Conservation (phyloP, 2,113 vertebrate genomes). For the Chamaea fasciata region DNA sequence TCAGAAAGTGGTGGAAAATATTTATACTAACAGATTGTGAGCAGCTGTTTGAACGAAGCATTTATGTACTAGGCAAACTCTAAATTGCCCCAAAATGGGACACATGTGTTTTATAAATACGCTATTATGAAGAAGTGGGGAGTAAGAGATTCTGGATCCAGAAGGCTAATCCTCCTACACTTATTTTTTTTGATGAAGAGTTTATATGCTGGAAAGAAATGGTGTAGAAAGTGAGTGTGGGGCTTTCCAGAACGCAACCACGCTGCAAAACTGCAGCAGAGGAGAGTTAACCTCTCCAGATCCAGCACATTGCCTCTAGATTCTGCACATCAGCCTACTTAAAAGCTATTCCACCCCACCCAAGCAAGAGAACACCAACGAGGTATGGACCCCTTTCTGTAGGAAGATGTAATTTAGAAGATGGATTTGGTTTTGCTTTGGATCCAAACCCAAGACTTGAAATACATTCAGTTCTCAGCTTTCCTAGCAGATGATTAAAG, state of each 20-base stretch:
- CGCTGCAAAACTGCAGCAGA: neutral
- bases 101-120: slow-evolving; percentile 52
- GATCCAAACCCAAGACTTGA: neutral
- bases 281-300: neutral
- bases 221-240: neutral
- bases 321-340: neutral
- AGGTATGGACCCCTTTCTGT: neutral
- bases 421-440: neutral
- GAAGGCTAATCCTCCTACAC: neutral
- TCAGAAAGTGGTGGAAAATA: slow-evolving; percentile 46
- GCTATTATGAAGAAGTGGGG: neutral
- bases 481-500: neutral
- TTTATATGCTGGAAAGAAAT: neutral
- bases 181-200: slow-evolving; percentile 26
- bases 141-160: slow-evolving; percentile 32
- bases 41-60: slow-evolving; percentile 59
- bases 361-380: neutral
- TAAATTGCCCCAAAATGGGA: slow-evolving; percentile 44
- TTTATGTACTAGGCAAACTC: slow-evolving; percentile 31
- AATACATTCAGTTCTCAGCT: neutral
- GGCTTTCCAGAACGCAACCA: neutral
- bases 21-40: slow-evolving; percentile 45
- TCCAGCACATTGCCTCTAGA: neutral
- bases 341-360: neutral
- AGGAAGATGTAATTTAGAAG: neutral